Evolutionary conservation across 1,140 invertebrate species (phyloP).

Genomic region (Diabrotica virgifera): DNA sequence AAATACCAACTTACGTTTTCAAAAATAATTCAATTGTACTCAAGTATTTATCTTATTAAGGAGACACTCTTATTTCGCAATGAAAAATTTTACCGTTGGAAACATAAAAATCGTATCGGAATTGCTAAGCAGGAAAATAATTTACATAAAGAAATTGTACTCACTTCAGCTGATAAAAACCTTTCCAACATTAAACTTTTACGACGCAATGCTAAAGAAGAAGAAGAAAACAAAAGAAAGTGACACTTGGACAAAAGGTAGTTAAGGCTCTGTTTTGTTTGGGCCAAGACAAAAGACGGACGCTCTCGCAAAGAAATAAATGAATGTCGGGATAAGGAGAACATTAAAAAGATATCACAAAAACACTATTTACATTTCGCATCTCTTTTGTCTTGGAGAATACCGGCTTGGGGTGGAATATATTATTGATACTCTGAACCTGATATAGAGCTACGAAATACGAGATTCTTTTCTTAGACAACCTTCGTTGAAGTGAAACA

Average conservation of each 20-base stretch:
- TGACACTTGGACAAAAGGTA: slow-evolving; percentile 50
- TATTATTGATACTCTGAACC: slow-evolving; percentile 40
- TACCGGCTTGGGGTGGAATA: slow-evolving; percentile 35
- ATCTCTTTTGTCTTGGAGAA: slow-evolving; percentile 41
- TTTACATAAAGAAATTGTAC: slow-evolving; percentile 21
- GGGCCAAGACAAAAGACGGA: slow-evolving; percentile 30
- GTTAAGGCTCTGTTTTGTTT: slow-evolving; percentile 49
- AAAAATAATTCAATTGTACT: too few species aligned
- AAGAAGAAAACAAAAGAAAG: slow-evolving; percentile 46
- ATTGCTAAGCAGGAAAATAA: slow-evolving; percentile 14
- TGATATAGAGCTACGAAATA: background rate
- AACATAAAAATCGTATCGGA: slow-evolving; percentile 7
- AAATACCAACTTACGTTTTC: too few species aligned
- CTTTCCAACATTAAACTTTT: slow-evolving; percentile 40
- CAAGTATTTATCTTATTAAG: too few species aligned
- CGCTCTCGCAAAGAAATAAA: slow-evolving; percentile 45
- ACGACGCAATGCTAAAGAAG: slow-evolving; percentile 36
- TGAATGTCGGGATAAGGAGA: slow-evolving; percentile 42
- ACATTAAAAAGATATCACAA: slow-evolving; percentile 49
- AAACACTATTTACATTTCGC: slow-evolving; percentile 47
- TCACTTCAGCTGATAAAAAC: slow-evolving; percentile 33
- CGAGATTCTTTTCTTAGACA: background rate
- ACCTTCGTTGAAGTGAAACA: too few species aligned
- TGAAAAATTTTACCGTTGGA: too few species aligned
- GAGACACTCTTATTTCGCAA: too few species aligned